phyloP scores from a whole-genome alignment of 1,140 invertebrate species.

The Episyrphus balteatus region DNA sequence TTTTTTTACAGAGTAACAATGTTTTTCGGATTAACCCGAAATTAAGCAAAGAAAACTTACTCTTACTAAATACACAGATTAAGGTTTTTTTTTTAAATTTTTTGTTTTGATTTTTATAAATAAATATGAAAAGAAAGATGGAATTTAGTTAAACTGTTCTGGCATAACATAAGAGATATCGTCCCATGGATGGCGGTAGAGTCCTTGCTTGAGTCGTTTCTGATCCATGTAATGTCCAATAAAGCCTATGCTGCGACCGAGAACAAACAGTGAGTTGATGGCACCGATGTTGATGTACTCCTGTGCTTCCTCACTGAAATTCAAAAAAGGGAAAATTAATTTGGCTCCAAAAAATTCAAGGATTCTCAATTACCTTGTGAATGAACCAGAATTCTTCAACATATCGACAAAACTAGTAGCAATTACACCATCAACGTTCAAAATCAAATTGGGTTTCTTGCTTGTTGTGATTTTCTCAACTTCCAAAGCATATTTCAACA shows the following conservation, averaged over 20 bases:
- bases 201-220: constrained; percentile 94
- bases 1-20: too few relatives aligned
- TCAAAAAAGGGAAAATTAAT: constrained; percentile 2
- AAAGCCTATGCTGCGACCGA: constrained; percentile 96
- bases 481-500: constrained; percentile 90
- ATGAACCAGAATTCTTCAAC: constrained; percentile 80
- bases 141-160: constrained; percentile 34
- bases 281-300: constrained; percentile 97
- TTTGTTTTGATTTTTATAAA: too few relatives aligned
- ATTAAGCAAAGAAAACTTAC: too few relatives aligned
- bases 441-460: constrained; percentile 98
- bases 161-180: constrained; percentile 95
- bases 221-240: constrained; percentile 99
- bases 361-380: constrained; percentile 59
- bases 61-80: too few relatives aligned
- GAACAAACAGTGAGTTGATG: constrained; percentile 95
- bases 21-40: too few relatives aligned
- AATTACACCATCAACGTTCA: constrained; percentile 98
- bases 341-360: neutral
- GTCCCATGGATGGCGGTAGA: constrained; percentile 99
- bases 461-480: constrained; percentile 98
- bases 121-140: neutral
- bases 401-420: constrained; percentile 96
- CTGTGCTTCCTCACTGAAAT: constrained; percentile 83
- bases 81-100: too few relatives aligned